A percentile compares a stretch with the other conserved stretches of the same genome.
These are phyloP conservation scores for Macaria notata DNA, from an alignment of 2,888 invertebrate genomes.

Conservation along the genomic window DNA sequence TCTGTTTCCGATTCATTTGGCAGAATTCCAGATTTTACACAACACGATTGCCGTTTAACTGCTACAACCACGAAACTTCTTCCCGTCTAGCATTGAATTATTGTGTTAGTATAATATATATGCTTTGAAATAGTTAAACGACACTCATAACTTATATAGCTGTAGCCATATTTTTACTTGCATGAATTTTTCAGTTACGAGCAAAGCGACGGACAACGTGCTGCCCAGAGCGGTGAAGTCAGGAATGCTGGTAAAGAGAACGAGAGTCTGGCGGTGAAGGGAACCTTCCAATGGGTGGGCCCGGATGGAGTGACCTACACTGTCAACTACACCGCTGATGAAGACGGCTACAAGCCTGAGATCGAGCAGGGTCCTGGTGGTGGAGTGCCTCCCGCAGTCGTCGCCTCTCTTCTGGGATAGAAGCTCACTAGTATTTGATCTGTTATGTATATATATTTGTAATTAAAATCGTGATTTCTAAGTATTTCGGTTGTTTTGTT, in stretches of 20 bases:
- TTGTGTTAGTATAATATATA: too few relatives aligned
- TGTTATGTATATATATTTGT: constrained; percentile 7
- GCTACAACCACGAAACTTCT: too few relatives aligned
- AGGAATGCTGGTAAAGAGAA: constrained; percentile 68
- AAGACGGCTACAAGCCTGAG: constrained; percentile 53
- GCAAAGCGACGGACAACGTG: constrained; percentile 24
- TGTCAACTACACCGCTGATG: constrained; percentile 76
- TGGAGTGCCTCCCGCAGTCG: constrained; percentile 52
- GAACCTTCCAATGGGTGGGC: constrained; percentile 70
- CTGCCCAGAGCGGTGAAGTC: constrained; percentile 64
- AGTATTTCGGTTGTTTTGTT: too few relatives aligned
- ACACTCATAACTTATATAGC: too few relatives aligned
- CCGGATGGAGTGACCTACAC: constrained; percentile 70
- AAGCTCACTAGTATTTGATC: not conserved
- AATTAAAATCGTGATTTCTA: constrained; percentile 10
- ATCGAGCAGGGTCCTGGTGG: constrained; percentile 56
- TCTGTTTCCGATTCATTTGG: too few relatives aligned
- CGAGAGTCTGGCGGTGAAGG: constrained; percentile 65
- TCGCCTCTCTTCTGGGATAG: constrained; percentile 44
- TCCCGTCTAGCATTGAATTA: too few relatives aligned
- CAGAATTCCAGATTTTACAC: too few relatives aligned
- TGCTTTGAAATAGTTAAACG: too few relatives aligned
- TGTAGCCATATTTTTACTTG: too few relatives aligned
- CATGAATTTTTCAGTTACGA: constrained; percentile 15
- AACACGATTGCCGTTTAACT: too few relatives aligned